Evolutionary conservation across 2,797 vertebrate genomes (phyloP), one percentile per base, ranked within the genome.

Genomic region (Setipinna tenuifilis): DNA sequence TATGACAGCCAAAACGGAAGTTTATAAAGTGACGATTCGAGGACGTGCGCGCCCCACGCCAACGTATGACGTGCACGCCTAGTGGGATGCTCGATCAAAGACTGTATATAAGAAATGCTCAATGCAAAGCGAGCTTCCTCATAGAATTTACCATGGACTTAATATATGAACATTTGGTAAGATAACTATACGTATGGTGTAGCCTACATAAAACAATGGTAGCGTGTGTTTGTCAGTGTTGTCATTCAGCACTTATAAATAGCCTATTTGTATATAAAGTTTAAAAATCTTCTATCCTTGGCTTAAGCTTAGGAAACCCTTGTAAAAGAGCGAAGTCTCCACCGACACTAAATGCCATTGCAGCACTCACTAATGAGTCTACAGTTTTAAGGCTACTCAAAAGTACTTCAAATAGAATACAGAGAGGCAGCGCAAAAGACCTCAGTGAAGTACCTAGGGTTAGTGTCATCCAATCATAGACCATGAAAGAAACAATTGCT

Each of bases 1-100:
- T 90, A 89, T 93, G 92, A 93, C 90, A 86, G 12, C 48, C n/a
- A 57, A 85, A 54, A 71, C 84, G 87, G 87, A 89, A 87, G 84
- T 83, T 81, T 75, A 86, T 81, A 57, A 35, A 16, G 57, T 80
- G 75, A 82, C 75, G 83, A 86, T 58, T 58, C 16, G 28, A 12
- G 23, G 2, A 71, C 68, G 86, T 83, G 75, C 61, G 28, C 17
- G 50, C 82, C 6, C 62, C 87, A 61, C 71, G 12, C 0, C 81
- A 35, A 59, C 28, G 0, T 6, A 59, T 83, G 83, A 75, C 31
- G 83, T 81, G 85, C 50, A 44, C 65, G 71, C 68, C 12, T 16
- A 19, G n/a, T 65, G 61, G 23, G n/a, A 25, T 5, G 35, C 35
- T 41, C 35, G n/a, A n/a, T n/a, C n/a, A 48, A 4, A 10, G 10